Evolutionary conservation across 30 jellyfish, hydroid and myxozoan genomes (phyloP), one percentile per base, ranked within the genome.

Genomic region (Aurelia sp.): DNA sequence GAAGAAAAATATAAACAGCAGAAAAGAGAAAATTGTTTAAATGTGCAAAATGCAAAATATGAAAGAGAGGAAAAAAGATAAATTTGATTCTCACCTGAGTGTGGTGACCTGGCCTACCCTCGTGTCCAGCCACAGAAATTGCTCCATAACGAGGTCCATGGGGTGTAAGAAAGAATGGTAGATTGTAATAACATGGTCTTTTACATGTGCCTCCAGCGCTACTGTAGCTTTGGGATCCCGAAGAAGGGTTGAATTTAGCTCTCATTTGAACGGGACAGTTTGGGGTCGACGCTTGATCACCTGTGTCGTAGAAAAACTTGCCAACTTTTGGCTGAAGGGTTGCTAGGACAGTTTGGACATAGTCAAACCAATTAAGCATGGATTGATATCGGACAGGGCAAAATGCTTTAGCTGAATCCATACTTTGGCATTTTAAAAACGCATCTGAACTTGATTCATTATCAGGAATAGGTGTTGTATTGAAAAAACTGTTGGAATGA

Each of bases 21-120:
- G 50, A 38, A 38, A 38, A 38, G 33, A 38, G 50, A 2, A 38
- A 0, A 38, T 38, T 5, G 50, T 38, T 38, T 4, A 38, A 38
- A 4, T 38, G 55, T 44, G 55, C 15, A 44, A 44, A 44, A 44
- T 38, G 55, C 15, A 44, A 44, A 44, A 0, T 4, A 44, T 44
- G 9, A 8, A 44, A 44, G 55, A 44, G 15, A 0, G 16, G 55
- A 8, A 44, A 44, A 44, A 44, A 16, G 0, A 8, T 44, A 44
- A 5, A 7, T 44, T 44, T 44, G 55, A 44, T 6, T 20, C 84
- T 35, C 63, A 94, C 99, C 97, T 94, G 99, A 4, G 97, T 88
- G 55, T 94, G 99, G 69, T 94, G 99, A 17, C 99, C 99, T 13
- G 99, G 99, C 70, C 99, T 79, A 8, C 88, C 97, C 57, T 94